Conservation (phyloP, 2,888 invertebrate species). For the Meghimatium bilineatum region DNA sequence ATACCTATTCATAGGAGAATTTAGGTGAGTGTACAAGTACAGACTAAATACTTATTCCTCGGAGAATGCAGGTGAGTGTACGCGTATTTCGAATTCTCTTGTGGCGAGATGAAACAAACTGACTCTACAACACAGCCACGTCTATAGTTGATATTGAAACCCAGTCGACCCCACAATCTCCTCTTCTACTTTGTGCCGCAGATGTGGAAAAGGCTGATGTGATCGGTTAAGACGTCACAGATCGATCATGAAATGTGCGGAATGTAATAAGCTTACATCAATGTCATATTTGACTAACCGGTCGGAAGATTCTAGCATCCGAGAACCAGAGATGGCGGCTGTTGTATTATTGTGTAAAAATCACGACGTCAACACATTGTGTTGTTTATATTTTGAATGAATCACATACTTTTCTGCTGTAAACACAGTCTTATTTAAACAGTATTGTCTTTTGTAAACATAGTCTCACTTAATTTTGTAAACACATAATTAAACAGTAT, state of each 20-base stretch:
- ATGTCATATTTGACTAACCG: background rate
- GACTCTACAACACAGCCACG: background rate
- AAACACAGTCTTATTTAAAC: too few species aligned
- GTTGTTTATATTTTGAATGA: too few species aligned
- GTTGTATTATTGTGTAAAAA: too few species aligned
- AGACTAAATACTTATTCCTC: background rate
- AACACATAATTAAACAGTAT: too few species aligned
- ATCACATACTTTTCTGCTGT: too few species aligned
- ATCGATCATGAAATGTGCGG: conserved; percentile 12
- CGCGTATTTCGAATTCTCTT: background rate
- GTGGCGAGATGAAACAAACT: background rate
- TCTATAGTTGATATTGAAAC: background rate
- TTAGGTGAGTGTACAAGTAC: background rate
- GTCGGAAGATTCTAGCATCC: background rate
- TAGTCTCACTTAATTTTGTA: too few species aligned
- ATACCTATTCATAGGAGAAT: background rate
- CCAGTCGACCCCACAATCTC: background rate
- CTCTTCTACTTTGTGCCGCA: background rate
- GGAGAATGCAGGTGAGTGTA: background rate
- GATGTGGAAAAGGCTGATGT: background rate
- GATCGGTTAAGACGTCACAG: background rate
- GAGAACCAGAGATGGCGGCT: background rate
- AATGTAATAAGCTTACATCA: conserved; percentile 23
- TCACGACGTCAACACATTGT: too few species aligned
- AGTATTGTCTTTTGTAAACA: too few species aligned